Evolutionary conservation across 2,113 vertebrate species (phyloP).

Genomic region (Galemys pyrenaicus): DNA sequence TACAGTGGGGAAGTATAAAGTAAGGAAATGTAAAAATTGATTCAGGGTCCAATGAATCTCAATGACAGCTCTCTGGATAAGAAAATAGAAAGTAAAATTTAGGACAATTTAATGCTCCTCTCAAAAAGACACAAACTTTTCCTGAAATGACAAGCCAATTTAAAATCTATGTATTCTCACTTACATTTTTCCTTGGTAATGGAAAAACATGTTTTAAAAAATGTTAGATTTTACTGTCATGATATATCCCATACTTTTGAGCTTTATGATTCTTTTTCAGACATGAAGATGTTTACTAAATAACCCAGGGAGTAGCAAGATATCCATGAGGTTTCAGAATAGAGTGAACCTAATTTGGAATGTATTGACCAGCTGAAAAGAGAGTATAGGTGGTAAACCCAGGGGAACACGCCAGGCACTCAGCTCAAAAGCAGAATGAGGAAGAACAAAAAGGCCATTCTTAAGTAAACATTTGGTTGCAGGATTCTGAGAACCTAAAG

Average conservation of each 20-base stretch:
- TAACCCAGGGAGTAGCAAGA: background rate
- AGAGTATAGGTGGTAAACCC: background rate
- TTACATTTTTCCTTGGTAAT: slow-evolving; percentile 27
- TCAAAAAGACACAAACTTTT: slow-evolving; percentile 59
- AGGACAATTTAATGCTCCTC: slow-evolving; percentile 22
- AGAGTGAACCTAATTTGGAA: background rate
- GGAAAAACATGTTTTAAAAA: slow-evolving; percentile 35
- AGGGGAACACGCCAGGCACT: background rate
- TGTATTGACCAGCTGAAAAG: background rate
- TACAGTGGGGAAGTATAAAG: slow-evolving; percentile 52
- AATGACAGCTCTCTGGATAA: slow-evolving; percentile 51
- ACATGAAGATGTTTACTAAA: background rate
- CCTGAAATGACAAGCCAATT: slow-evolving; percentile 53
- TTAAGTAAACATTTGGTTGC: background rate
- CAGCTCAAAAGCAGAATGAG: background rate
- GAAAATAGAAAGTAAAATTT: slow-evolving; percentile 65
- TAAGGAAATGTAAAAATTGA: slow-evolving; percentile 50
- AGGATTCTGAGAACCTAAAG: background rate
- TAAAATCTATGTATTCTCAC: slow-evolving; percentile 23
- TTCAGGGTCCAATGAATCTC: slow-evolving; percentile 63
- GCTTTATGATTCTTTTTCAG: background rate
- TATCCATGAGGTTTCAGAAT: background rate
- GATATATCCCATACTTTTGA: background rate
- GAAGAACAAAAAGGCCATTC: background rate
- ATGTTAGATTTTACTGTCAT: background rate